phyloP scores from a whole-genome alignment of 1,140 invertebrate species.

The Eupristina koningsbergeri region DNA sequence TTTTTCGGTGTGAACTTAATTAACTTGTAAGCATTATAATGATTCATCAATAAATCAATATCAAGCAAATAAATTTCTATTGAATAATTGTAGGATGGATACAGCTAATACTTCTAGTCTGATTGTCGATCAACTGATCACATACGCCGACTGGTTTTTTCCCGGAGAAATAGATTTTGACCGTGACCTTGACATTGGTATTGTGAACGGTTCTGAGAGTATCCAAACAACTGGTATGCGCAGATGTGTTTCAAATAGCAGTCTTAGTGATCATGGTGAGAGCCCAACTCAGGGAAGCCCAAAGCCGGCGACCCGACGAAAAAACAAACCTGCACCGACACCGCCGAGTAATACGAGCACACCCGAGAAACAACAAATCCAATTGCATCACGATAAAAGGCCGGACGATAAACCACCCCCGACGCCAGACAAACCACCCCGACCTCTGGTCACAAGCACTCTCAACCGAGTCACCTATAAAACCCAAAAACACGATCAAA shows the following conservation, averaged over 20 bases:
- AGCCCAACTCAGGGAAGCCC: conserved; percentile 81
- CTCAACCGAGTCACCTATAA: conserved; percentile 65
- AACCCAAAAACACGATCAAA: conserved; percentile 63
- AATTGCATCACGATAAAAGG: conserved; percentile 56
- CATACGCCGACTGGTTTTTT: conserved; percentile 90
- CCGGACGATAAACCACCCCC: conserved; percentile 69
- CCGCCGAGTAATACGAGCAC: conserved; percentile 73
- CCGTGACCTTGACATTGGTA: conserved; percentile 66
- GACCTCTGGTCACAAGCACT: conserved; percentile 68
- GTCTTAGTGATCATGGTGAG: conserved; percentile 77
- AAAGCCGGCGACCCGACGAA: conserved; percentile 80
- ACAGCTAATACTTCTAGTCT: conserved; percentile 86
- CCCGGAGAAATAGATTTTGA: conserved; percentile 82
- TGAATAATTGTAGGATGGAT: conserved; percentile 79
- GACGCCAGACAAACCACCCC: conserved; percentile 76
- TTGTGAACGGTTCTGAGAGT: conserved; percentile 64
- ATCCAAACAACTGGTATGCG: conserved; percentile 70
- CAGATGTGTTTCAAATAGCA: conserved; percentile 80
- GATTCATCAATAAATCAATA: neutral
- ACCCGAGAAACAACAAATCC: conserved; percentile 60
- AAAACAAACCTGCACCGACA: conserved; percentile 81
- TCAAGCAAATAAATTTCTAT: conserved; percentile 15
- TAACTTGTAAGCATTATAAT: no score
- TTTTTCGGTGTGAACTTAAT: no score
- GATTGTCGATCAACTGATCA: conserved; percentile 89